Conservation (phyloP, 2,797 vertebrate genomes). For the Jordanella pulchra region DNA sequence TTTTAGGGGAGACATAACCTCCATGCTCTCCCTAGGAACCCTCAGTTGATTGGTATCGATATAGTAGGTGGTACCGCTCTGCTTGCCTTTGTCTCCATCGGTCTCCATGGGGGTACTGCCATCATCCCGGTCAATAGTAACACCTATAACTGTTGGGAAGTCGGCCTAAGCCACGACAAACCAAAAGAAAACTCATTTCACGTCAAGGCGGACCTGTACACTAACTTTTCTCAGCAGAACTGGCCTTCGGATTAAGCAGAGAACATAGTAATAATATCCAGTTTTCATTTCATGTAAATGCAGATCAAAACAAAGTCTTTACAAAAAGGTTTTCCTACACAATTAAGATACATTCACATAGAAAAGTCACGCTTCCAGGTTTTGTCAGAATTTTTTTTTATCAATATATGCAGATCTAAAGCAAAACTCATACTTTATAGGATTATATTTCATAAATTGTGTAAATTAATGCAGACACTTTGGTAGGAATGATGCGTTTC, state of each 20-base stretch:
- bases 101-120: constrained; percentile 96
- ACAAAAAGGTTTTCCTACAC: neutral
- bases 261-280: constrained; percentile 22
- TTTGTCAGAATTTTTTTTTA: neutral
- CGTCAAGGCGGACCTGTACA: constrained; percentile 9
- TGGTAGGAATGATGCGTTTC: neutral
- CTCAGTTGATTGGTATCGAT: constrained; percentile 97
- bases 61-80: constrained; percentile 92
- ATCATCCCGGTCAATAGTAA: constrained; percentile 94
- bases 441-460: neutral
- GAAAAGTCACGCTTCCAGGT: neutral
- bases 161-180: constrained; percentile 84
- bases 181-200: constrained; percentile 2
- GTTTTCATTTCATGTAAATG: neutral
- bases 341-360: neutral
- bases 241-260: neutral
- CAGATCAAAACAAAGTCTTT: neutral
- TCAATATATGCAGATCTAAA: neutral
- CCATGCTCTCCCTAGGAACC: constrained; percentile 95
- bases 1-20: constrained; percentile 97
- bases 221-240: neutral
- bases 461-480: neutral
- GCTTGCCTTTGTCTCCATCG: constrained; percentile 93
- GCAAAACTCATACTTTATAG: neutral
- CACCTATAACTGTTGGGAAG: constrained; percentile 96